phyloP scores from a whole-genome alignment of 2,888 invertebrate genomes.

The Nymphalis polychloros region DNA sequence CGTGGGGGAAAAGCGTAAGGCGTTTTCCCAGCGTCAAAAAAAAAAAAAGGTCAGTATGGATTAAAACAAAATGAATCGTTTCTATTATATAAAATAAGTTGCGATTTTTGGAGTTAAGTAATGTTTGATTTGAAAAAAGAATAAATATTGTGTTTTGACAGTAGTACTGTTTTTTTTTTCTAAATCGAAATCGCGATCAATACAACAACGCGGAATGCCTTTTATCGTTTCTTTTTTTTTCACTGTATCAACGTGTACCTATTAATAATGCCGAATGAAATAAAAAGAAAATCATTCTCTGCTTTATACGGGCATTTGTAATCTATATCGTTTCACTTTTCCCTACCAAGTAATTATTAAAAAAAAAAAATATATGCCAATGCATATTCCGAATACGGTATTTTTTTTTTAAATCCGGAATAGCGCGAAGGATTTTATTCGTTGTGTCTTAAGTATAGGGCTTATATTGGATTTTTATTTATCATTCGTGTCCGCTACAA shows the following conservation, averaged over 20 bases:
- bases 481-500: background rate
- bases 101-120: background rate
- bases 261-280: background rate
- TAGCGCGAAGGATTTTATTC: background rate
- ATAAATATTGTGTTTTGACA: background rate
- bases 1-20: too few relatives aligned
- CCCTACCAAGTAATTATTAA: constrained; percentile 20
- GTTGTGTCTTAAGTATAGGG: background rate
- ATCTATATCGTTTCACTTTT: constrained; percentile 41
- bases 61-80: background rate
- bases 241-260: background rate
- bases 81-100: background rate
- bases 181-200: background rate
- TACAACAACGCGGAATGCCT: background rate
- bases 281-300: constrained; percentile 4
- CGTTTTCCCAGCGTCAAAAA: too few relatives aligned
- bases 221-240: background rate
- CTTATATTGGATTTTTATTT: background rate
- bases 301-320: constrained; percentile 29
- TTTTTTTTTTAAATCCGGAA: background rate
- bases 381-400: background rate
- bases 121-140: background rate
- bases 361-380: constrained; percentile 11
- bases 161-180: background rate
- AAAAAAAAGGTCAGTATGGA: background rate